Evolutionary conservation across 2,113 vertebrate species (phyloP), one percentile per base, ranked within the genome.

Genomic region (Onychostruthus taczanowskii): DNA sequence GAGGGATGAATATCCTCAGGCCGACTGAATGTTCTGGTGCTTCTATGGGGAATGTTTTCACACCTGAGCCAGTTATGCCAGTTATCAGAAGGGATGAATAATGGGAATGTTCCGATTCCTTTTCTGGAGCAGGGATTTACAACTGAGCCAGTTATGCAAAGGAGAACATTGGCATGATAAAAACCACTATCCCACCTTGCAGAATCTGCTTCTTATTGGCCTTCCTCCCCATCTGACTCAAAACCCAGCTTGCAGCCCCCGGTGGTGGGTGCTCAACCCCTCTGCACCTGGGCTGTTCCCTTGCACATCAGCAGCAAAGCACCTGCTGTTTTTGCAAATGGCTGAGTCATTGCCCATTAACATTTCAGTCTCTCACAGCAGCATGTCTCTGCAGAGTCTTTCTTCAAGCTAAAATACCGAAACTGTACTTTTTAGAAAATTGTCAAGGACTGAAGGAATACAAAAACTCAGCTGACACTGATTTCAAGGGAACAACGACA

Each of bases 401-500:
- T 81, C 55, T 22, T 64, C 17, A 69, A 94, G 56, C 50, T 76
- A 44, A 94, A 92, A 92, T 59, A 67, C 9, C 8, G 66, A 39
- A 69, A 67, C 27, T 92, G 6, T 74, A 55, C 47, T 58, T 69
- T 84, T 81, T 43, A 50, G 27, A 69, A 84, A 93, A 64, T 30
- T 87, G 50, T 83, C 84, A 90, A 55, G 27, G 46, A 76, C 10
- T 66, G 43, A 79, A 87, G 19, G 17, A 69, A 64, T 77, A 55
- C 13, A 15, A 69, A 94, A 94, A 85, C 35, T 85, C 74, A 59
- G 9, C 5, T 90, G 67, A 86, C 63, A 53, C 33, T 66, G 82
- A 93, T 88, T 93, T 95, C 46, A 77, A 74, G 68, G 35, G 28
- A 95, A 85, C 33, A 44, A 59, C 74, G 86, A 59, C 72, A 83